Conservation (phyloP, 2,888 invertebrate species). For the Diadegma fenestrale region DNA sequence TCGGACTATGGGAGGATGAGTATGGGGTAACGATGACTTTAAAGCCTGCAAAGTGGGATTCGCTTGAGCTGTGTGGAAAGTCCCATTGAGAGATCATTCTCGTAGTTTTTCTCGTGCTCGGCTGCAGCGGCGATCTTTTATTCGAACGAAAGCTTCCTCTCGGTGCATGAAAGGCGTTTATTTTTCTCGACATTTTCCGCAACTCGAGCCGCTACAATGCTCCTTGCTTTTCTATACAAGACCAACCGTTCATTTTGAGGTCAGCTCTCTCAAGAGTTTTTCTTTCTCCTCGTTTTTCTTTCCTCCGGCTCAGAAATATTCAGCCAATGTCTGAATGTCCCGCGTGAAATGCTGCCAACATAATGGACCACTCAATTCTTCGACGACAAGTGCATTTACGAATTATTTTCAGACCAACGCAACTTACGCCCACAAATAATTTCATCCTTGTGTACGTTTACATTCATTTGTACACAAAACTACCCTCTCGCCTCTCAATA, state of each 20-base stretch:
- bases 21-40: constrained; percentile 18
- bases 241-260: neutral
- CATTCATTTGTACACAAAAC: constrained; percentile 6
- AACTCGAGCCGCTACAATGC: constrained; percentile 6
- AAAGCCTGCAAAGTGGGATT: neutral
- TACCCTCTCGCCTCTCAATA: constrained; percentile 43
- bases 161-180: neutral
- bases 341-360: neutral
- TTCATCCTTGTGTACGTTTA: neutral
- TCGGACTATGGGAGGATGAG: neutral
- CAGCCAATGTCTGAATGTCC: neutral
- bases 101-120: constrained; percentile 11
- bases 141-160: neutral
- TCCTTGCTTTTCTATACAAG: neutral
- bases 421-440: constrained; percentile 31
- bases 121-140: constrained; percentile 13
- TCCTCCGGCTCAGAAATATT: neutral
- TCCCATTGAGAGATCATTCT: constrained; percentile 13
- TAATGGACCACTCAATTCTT: constrained; percentile 23
- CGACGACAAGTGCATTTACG: constrained; percentile 48
- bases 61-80: neutral
- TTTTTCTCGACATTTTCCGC: constrained; percentile 39
- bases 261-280: constrained; percentile 5
- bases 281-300: neutral
- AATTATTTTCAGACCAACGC: constrained; percentile 19